phyloP scores from a whole-genome alignment of 2,113 vertebrate species.

The Indicator indicator region DNA sequence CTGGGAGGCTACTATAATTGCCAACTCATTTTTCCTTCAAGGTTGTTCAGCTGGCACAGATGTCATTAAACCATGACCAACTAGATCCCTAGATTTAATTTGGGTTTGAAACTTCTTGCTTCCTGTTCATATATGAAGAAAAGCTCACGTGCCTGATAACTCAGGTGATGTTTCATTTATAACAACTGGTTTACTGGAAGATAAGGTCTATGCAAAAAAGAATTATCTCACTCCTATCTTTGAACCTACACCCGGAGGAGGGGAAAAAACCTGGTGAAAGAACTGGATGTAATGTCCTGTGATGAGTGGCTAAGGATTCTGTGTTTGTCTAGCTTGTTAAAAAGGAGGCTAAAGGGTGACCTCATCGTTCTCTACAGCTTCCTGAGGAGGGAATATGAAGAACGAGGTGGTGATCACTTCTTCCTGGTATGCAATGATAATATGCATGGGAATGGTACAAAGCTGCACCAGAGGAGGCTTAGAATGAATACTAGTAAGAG shows the following conservation, averaged over 20 bases:
- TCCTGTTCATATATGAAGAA: not conserved
- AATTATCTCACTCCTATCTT: not conserved
- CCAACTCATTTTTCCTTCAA: not conserved
- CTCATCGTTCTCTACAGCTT: no score
- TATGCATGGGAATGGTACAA: no score
- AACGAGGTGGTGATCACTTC: no score
- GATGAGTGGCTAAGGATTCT: not conserved
- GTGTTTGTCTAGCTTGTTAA: not conserved
- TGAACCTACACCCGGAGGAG: not conserved
- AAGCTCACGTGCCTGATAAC: fast-evolving
- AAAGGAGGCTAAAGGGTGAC: no score
- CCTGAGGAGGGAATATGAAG: no score
- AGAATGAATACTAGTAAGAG: no score
- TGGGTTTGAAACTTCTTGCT: not conserved
- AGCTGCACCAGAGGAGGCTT: no score
- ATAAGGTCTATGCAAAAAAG: not conserved
- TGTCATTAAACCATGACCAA: not conserved
- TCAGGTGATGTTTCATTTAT: not conserved
- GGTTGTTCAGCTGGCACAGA: not conserved
- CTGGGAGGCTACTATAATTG: no score
- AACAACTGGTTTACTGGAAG: not conserved
- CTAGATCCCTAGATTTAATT: not conserved
- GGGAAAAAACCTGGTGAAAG: not conserved
- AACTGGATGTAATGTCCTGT: not conserved
- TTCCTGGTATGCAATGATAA: no score